Base-by-base conservation (phyloP, 1,140 invertebrate species). In the Drosophila ercepeae region DNA sequence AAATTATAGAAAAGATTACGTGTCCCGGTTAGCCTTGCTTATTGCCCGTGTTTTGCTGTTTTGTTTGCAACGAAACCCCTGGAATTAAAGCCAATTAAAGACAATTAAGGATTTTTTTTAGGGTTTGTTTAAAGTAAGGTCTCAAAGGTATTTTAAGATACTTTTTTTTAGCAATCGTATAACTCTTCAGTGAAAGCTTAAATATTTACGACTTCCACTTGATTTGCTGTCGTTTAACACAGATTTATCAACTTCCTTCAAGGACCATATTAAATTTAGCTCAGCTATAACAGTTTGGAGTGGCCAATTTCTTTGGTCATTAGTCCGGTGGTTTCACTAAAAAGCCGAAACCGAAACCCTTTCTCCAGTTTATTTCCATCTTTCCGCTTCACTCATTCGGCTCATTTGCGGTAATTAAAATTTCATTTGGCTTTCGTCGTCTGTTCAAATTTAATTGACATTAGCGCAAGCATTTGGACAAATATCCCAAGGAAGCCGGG, bases 1-100 rank as follows among this genome's bases (percentile, higher is more conserved):
- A 86, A 84, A 84, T 84, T 86, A 84, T 84, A 84, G 81, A 79
- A 86, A 84, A 84, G 81, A 84, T 84, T 84, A 84, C 81, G 81
- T 84, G 78, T 63, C 41, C 60, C n/a, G 48, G 52, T 32, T 72
- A 48, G 70, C 44, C 16, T 18, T 46, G 5, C 4, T 13, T 46
- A 59, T 23, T 46, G 53, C 32, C 19, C 44, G 9, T 36, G n/a
- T 36, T 19, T 39, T 32, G 14, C n/a, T 0, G n/a, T n/a, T n/a
- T n/a, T n/a, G n/a, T n/a, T n/a, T n/a, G n/a, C 13, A 19, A 0
- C 16, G 7, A 9, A 39, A 42, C 25, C 39, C 16, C 32, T 36
- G 27, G 21, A 74, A 60, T 84, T 84, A 81, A 86, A 86, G 67
- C 58, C 67, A 86, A 81, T 84, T 78, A 83, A 53, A 60, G 27